Evolutionary conservation across 2,888 invertebrate species (phyloP), one percentile per base, ranked within the genome.

Genomic region (Brachylomia viminalis): DNA sequence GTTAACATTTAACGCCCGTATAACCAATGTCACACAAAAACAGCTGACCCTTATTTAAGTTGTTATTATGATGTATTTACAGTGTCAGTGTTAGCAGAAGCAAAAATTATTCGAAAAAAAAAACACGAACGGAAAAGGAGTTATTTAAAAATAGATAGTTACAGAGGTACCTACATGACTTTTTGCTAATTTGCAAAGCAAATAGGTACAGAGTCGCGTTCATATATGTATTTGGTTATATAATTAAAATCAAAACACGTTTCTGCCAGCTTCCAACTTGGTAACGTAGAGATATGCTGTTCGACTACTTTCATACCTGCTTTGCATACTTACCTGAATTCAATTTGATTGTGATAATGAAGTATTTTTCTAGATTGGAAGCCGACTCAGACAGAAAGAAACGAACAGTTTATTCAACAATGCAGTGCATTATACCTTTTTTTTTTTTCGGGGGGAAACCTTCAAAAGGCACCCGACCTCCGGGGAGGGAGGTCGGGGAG

Each of bases 281-380:
- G 64, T 56, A 33, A 59, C 56, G 59, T 10, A 49, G 66, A 49
- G 7, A 67, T 66, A 77, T 64, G 73, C 27, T 38, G 78, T 49
- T 42, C 54, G 52, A 77, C 77, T 56, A 73, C 87, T 79, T 85
- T 85, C 85, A 74, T 78, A n/a, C n/a, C n/a, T n/a, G n/a, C n/a
- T 65, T 13, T 49, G 17, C 45, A 23, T 77, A n/a, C n/a, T 33
- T 20, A n/a, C n/a, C 2, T 33, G 30, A 83, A 79, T 64, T 45
- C 64, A 76, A 61, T n/a, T 42, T 64, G 7, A 17, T 42, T 38
- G 17, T 27, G 33, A 20, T 27, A 15, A 17, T 77, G 42, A 77
- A 38, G 38, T 38, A 42, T 45, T 75, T 49, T 47, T 23, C n/a
- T 30, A n/a, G 11, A 73, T 38, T 52, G 2, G 0, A 20, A 33